A percentile compares a stretch with the other conserved stretches of the same genome.
Evolutionary conservation across 2,797 vertebrate genomes (phyloP).

Genomic region (Coilia nasus): DNA sequence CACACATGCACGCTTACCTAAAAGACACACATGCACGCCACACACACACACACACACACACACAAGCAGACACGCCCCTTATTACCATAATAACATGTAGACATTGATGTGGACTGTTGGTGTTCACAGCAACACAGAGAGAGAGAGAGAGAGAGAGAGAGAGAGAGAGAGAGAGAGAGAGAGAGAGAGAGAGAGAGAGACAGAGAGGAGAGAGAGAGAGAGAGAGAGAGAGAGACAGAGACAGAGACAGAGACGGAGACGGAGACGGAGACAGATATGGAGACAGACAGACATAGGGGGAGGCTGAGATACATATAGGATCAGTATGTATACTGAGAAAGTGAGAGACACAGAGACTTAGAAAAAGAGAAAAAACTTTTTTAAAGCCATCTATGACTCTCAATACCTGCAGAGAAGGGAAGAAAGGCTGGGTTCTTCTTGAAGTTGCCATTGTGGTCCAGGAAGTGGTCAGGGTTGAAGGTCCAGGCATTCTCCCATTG

Average conservation of each 20-base stretch:
- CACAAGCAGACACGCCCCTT: too few relatives aligned
- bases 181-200: background rate
- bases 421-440: slow-evolving; percentile 72
- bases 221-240: background rate
- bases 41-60: too few relatives aligned
- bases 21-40: background rate
- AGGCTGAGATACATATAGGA: background rate
- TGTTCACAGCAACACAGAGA: background rate
- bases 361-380: too few relatives aligned
- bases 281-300: background rate
- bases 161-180: too few relatives aligned
- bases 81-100: too few relatives aligned
- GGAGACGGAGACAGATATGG: background rate
- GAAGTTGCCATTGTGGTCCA: slow-evolving; percentile 70
- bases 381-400: too few relatives aligned
- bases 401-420: slow-evolving; percentile 70
- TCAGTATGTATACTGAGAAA: background rate
- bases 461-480: slow-evolving; percentile 73
- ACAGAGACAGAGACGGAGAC: background rate
- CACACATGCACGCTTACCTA: slow-evolving; percentile 79
- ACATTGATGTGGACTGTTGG: too few relatives aligned
- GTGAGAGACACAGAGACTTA: background rate
- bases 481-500: slow-evolving; percentile 66
- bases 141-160: too few relatives aligned
- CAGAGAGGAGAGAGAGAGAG: slow-evolving; percentile 7